phyloP scores from a whole-genome alignment of 2,888 invertebrate species.

The Homarus gammarus region DNA sequence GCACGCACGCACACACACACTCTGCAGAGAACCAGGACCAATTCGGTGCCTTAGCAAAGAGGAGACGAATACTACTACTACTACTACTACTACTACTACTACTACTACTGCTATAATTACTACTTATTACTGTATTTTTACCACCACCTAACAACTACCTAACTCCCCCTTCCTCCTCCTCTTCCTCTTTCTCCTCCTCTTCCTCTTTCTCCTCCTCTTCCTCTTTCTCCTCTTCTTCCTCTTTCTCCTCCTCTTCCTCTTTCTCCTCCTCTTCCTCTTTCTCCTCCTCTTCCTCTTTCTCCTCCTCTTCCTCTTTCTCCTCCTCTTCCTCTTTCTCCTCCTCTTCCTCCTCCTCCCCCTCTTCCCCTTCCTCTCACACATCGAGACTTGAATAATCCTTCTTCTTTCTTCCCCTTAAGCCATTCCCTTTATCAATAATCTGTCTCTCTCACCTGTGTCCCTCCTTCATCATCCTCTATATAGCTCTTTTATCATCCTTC shows the following conservation, averaged over 20 bases:
- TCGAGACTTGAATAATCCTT: too few species aligned
- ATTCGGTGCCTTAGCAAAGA: too few species aligned
- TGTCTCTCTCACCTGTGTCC: too few species aligned
- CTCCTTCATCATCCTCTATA: too few species aligned
- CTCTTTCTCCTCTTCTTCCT: neutral
- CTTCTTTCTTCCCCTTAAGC: too few species aligned
- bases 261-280: conserved; percentile 10
- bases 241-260: neutral
- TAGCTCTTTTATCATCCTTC: too few species aligned
- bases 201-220: neutral
- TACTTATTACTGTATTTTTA: neutral
- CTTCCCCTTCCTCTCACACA: too few species aligned
- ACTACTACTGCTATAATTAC: neutral
- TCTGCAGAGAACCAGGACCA: too few species aligned
- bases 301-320: neutral
- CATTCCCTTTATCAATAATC: neutral
- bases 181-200: neutral
- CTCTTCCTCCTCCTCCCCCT: neutral
- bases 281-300: neutral
- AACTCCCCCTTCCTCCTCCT: neutral
- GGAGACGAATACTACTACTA: neutral
- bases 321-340: too few species aligned
- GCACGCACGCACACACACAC: too few species aligned
- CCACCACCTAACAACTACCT: neutral
- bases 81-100: neutral